Percentiles rank a stretch among this genome's conserved stretches.
phyloP scores from a whole-genome alignment of 2,113 vertebrate species.

The Marcusenius ussheri region DNA sequence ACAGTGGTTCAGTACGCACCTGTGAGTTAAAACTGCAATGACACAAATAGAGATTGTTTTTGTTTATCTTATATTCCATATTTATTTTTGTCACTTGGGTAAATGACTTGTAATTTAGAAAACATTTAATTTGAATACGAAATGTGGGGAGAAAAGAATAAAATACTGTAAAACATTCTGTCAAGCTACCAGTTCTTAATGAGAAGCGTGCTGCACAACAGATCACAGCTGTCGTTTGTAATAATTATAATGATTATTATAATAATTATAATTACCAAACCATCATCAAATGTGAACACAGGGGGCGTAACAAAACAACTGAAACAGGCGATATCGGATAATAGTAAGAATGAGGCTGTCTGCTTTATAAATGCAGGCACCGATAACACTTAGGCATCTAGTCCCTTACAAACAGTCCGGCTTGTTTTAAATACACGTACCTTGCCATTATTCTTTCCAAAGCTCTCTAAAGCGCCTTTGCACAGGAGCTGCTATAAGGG shows the following conservation, averaged over 20 bases:
- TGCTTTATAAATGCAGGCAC: background rate
- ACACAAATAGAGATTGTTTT: background rate
- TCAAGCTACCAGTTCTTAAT: background rate
- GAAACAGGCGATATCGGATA: background rate
- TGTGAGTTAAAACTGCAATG: background rate
- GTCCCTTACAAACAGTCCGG: background rate
- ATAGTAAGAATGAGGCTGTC: background rate
- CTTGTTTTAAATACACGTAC: conserved; percentile 17
- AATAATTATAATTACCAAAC: conserved; percentile 5
- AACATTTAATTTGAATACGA: background rate
- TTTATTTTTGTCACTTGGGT: background rate
- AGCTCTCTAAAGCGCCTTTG: background rate
- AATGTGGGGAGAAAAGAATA: background rate
- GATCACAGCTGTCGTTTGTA: background rate
- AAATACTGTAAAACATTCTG: background rate
- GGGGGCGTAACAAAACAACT: background rate
- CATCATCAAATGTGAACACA: background rate
- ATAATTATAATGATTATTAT: background rate
- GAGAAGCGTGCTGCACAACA: background rate
- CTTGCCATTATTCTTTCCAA: conserved; percentile 29
- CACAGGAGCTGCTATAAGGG: conserved; percentile 11
- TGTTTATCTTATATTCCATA: background rate
- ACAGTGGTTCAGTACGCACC: background rate
- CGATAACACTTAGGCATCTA: background rate
- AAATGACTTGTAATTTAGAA: background rate